Conservation (phyloP, 2,113 vertebrate genomes). For the Perca flavescens region DNA sequence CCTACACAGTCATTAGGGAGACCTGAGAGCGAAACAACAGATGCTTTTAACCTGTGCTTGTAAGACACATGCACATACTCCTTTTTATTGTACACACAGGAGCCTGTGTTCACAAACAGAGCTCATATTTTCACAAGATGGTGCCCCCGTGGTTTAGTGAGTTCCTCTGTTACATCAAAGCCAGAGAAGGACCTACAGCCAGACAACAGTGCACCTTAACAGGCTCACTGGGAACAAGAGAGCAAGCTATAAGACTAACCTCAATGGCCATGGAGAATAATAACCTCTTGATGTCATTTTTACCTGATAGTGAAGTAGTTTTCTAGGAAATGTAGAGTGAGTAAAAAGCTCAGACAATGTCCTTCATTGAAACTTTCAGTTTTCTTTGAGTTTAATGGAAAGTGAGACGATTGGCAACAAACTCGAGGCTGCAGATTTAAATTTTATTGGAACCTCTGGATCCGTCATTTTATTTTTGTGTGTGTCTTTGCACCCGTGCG, state of each 20-base stretch:
- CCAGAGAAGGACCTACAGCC: constrained; percentile 38
- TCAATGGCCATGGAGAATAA: background rate
- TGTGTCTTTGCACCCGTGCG: constrained; percentile 9
- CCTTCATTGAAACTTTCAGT: constrained; percentile 11
- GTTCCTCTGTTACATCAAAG: constrained; percentile 74
- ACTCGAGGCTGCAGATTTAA: background rate
- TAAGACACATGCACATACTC: constrained; percentile 42
- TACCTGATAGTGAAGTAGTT: constrained; percentile 13
- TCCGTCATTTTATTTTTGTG: constrained; percentile 40
- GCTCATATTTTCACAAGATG: constrained; percentile 78
- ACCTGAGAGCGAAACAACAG: constrained; percentile 67
- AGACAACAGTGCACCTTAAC: constrained; percentile 44
- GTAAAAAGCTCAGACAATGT: constrained; percentile 3
- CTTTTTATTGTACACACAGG: constrained; percentile 70
- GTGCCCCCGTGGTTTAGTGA: constrained; percentile 66
- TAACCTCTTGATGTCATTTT: constrained; percentile 37
- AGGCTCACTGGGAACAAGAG: constrained; percentile 18
- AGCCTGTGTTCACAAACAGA: constrained; percentile 65
- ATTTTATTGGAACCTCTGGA: constrained; percentile 39
- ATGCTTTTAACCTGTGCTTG: constrained; percentile 72
- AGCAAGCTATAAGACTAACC: constrained; percentile 3
- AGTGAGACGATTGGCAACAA: constrained; percentile 22
- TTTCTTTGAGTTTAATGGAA: constrained; percentile 14
- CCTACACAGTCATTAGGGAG: constrained; percentile 62
- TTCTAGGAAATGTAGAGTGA: background rate